Evolutionary conservation across 1,140 invertebrate species (phyloP).

Genomic region (Lepidurus arcticus): DNA sequence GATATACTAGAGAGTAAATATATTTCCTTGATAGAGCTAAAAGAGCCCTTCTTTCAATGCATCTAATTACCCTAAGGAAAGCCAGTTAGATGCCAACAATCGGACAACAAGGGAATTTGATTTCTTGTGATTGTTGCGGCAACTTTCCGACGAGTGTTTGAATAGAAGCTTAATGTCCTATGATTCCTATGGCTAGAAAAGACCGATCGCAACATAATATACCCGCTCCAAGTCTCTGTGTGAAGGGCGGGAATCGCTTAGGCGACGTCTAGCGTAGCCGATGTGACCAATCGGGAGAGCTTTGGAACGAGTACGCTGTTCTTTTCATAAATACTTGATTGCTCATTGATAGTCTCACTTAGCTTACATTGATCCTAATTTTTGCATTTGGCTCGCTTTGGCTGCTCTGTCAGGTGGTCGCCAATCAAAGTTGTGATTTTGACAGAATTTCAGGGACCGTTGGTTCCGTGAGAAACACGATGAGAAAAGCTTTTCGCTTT

Average conservation of each 20-base stretch:
- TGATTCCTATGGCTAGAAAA: neutral
- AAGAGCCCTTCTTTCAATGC: constrained; percentile 1
- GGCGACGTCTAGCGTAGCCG: too few relatives aligned
- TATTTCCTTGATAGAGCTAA: neutral
- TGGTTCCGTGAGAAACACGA: neutral
- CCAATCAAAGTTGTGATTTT: neutral
- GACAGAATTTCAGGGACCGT: constrained; percentile 18
- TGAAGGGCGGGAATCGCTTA: too few relatives aligned
- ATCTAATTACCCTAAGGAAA: neutral
- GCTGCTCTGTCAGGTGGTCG: constrained; percentile 9
- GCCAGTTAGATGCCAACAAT: neutral
- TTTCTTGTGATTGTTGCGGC: neutral
- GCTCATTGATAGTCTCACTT: neutral
- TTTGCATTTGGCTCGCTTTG: neutral
- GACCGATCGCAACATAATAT: neutral
- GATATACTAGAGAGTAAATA: neutral
- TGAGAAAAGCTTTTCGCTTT: neutral
- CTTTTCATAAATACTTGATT: constrained; percentile 14
- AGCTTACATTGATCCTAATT: neutral
- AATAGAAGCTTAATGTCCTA: neutral
- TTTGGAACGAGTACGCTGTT: neutral
- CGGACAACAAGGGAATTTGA: neutral
- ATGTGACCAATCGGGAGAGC: neutral
- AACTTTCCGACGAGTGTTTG: neutral
- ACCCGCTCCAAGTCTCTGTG: too few relatives aligned